Conservation (phyloP, 2,113 vertebrate species). For the Phrynocephalus versicolor region DNA sequence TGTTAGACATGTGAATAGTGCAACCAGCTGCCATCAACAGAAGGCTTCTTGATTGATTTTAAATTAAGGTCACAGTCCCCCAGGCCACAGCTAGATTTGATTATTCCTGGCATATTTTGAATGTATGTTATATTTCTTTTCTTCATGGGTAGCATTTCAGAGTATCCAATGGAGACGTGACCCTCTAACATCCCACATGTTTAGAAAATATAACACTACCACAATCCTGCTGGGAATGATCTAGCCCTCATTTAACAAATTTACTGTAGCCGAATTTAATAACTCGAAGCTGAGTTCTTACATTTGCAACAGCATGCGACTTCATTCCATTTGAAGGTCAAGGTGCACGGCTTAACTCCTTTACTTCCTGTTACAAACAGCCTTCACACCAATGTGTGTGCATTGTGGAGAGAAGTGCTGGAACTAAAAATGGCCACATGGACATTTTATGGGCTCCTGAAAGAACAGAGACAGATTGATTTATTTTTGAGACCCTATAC, state of each 20-base stretch:
- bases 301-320: not conserved
- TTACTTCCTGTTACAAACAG: not conserved
- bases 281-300: not conserved
- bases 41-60: conserved; percentile 63
- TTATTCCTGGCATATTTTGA: conserved; percentile 61
- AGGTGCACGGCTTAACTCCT: accelerated
- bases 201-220: accelerated
- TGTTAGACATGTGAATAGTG: conserved; percentile 16
- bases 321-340: not conserved
- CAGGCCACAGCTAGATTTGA: conserved; percentile 59
- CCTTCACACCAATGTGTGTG: not conserved
- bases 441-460: not conserved
- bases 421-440: not conserved
- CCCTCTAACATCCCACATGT: accelerated
- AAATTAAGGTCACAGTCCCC: conserved; percentile 69
- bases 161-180: conserved; percentile 10
- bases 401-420: not conserved
- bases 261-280: not conserved
- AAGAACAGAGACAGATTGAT: not conserved
- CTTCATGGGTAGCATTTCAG: conserved; percentile 9
- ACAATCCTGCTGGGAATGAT: not conserved
- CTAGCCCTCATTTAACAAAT: not conserved
- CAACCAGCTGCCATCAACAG: conserved; percentile 46
- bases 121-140: conserved; percentile 47
- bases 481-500: not conserved